Conservation (phyloP, 2,797 vertebrate species). For the Chelonia mydas region DNA sequence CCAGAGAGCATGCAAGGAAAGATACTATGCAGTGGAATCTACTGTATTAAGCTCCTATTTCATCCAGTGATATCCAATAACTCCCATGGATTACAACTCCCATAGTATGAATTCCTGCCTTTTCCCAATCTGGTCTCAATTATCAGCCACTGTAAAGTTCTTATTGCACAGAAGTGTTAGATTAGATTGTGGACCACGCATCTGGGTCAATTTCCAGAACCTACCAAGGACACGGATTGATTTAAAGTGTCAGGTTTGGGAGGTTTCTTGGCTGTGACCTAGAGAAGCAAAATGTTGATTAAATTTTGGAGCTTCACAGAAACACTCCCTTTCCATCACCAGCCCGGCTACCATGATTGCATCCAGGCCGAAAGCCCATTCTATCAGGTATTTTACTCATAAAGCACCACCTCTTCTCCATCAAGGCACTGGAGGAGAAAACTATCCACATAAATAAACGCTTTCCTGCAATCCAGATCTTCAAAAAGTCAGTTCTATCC, state of each 20-base stretch:
- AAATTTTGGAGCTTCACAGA: background rate
- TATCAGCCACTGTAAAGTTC: background rate
- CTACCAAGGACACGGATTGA: background rate
- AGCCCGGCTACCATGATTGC: background rate
- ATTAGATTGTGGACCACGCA: background rate
- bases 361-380: accelerated
- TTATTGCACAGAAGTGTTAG: background rate
- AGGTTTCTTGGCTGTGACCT: background rate
- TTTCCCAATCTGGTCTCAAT: background rate
- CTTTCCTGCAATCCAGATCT: background rate
- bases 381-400: background rate
- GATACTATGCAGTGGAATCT: too few species aligned
- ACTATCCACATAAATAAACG: background rate
- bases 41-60: background rate
- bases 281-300: background rate
- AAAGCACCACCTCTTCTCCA: background rate
- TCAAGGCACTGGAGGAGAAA: background rate
- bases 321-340: background rate
- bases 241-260: background rate
- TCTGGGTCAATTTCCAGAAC: background rate
- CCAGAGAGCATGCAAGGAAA: too few species aligned
- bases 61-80: background rate
- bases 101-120: background rate
- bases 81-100: too few species aligned
- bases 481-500: background rate